Base-by-base conservation (phyloP, 23 tunicate species). In the Styela clava region DNA sequence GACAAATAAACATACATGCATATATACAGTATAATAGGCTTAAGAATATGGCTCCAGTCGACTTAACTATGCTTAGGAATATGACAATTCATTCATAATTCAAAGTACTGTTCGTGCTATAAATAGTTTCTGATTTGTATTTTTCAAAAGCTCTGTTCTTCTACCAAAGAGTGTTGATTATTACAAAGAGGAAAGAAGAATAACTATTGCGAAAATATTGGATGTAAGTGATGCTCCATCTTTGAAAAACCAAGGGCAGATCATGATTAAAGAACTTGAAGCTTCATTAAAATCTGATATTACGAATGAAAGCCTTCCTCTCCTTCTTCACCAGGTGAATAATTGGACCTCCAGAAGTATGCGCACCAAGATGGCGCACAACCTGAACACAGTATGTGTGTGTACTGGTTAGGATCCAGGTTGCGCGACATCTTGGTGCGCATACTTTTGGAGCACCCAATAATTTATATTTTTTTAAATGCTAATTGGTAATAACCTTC, bases 181-280 rank as follows among this genome's bases (percentile, higher is more conserved):
- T 35, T 91, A 83, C 85, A 35, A 37, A 23, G 61, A 78, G 34
- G 91, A 91, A 74, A 63, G 97, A 73, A 79, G 84, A 37, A 32
- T 83, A 19, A 68, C 87, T 5, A 79, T 91, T 22, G 61, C 78
- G 18, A 83, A 86, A 73, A 64, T 85, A n/a, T 82, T 91, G 0
- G 82, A 91, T 61, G 87, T 86, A 21, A 84, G 84, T 36, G 82
- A 70, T 24, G 88, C 69, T 65, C 78, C 62, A 5, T 85, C 82
- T 23, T 29, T 91, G 44, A 91, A 91, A 73, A 83, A 70, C 62
- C 87, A 82, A 83, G 86, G 88, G 23, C 82, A 83, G 16, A 85
- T 83, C 2, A 83, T 91, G 81, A 79, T 74, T n/a, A 78, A 87
- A 20, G 97, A 91, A 83, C 31, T 91, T 34, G 91, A 86, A 27